Percentiles rank a stretch among this genome's conserved stretches.
phyloP scores from a whole-genome alignment of 2,113 vertebrate species.

The Onychostoma macrolepis region DNA sequence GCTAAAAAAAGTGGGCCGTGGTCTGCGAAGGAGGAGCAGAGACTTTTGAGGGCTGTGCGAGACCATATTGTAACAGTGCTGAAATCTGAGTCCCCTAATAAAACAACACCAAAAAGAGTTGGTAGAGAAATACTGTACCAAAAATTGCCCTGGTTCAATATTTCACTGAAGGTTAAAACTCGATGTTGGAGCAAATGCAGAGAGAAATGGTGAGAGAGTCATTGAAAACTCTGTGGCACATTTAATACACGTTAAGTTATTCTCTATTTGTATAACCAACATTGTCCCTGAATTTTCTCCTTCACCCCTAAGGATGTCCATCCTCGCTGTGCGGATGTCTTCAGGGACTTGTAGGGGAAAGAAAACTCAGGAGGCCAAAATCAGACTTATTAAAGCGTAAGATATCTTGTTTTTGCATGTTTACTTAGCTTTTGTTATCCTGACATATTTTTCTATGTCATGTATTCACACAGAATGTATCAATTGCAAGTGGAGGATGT shows the following conservation, averaged over 20 bases:
- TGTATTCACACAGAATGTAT: conserved; percentile 64
- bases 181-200: conserved; percentile 59
- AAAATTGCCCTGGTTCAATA: conserved; percentile 67
- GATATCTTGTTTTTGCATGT: neutral
- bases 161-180: conserved; percentile 61
- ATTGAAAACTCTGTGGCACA: neutral
- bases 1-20: conserved; percentile 26
- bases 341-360: neutral
- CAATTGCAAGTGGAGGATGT: conserved; percentile 62
- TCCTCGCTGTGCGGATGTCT: conserved; percentile 57
- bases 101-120: neutral
- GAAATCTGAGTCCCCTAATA: neutral
- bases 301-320: conserved; percentile 64
- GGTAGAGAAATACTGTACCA: conserved; percentile 61
- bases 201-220: conserved; percentile 52
- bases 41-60: conserved; percentile 53
- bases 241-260: neutral
- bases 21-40: conserved; percentile 31
- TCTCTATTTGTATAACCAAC: neutral
- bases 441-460: neutral
- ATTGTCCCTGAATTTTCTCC: neutral
- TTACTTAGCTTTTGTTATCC: neutral
- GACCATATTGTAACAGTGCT: conserved; percentile 51
- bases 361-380: conserved; percentile 51
- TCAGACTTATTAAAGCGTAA: conserved; percentile 72